phyloP scores from a whole-genome alignment of 1,140 invertebrate species.

The Hyles vespertilio region DNA sequence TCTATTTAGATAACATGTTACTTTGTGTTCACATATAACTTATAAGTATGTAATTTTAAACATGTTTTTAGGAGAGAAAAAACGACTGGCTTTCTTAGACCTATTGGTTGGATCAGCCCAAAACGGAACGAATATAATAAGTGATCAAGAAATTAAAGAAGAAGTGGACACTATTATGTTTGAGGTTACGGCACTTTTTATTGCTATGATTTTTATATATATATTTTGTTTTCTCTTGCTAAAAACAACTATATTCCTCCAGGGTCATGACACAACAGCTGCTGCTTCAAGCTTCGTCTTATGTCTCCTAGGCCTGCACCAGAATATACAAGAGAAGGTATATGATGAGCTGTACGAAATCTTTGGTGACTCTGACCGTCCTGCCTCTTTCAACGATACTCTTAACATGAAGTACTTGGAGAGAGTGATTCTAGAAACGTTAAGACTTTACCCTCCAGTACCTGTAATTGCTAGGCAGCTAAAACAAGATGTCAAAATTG shows the following conservation, averaged over 20 bases:
- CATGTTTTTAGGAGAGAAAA: constrained; percentile 78
- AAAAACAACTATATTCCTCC: constrained; percentile 10
- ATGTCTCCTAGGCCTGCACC: constrained; percentile 87
- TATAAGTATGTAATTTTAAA: too few relatives aligned
- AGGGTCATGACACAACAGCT: constrained; percentile 93
- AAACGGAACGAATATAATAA: constrained; percentile 56
- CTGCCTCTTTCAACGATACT: constrained; percentile 85
- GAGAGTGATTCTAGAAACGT: constrained; percentile 87
- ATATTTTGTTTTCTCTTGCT: too few relatives aligned
- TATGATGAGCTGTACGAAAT: constrained; percentile 89
- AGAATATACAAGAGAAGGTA: constrained; percentile 84
- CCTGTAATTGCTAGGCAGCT: constrained; percentile 86
- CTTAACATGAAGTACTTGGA: constrained; percentile 91
- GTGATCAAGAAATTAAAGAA: constrained; percentile 87
- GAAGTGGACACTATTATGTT: constrained; percentile 94
- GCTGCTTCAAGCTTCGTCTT: constrained; percentile 90
- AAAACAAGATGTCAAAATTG: constrained; percentile 67
- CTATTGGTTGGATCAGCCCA: constrained; percentile 83
- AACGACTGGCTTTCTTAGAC: constrained; percentile 90
- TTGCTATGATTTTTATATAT: too few relatives aligned
- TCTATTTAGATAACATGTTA: too few relatives aligned
- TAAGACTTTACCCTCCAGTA: constrained; percentile 91
- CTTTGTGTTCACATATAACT: too few relatives aligned
- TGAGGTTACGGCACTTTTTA: constrained; percentile 77
- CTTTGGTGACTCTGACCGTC: constrained; percentile 86